Percentiles rank a stretch among this genome's conserved stretches.
phyloP scores from a whole-genome alignment of 2,113 vertebrate species.

The Dicrurus megarhynchus region DNA sequence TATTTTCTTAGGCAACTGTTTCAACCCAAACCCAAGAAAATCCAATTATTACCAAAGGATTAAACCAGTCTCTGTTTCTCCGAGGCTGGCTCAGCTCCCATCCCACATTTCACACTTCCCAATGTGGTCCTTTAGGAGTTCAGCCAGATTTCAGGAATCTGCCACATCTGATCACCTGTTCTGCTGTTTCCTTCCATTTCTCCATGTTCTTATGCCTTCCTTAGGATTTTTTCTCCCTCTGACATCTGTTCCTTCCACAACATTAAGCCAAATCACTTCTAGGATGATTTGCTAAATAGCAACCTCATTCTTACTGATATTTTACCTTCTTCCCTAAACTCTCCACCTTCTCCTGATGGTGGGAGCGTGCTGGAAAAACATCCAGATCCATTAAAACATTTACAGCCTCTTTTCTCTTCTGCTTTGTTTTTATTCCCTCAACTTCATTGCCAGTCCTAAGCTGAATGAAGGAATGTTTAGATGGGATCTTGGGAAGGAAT shows the following conservation, averaged over 20 bases:
- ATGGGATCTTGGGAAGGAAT: not conserved
- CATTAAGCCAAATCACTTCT: not conserved
- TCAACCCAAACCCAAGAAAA: not conserved
- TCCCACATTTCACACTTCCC: not conserved
- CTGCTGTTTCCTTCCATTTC: not conserved
- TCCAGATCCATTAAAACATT: not conserved
- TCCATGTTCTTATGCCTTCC: not conserved
- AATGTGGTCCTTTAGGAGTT: not conserved
- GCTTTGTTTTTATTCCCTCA: not conserved
- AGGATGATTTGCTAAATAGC: not conserved
- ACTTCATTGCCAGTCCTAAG: not conserved
- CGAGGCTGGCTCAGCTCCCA: not conserved
- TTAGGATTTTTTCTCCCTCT: not conserved
- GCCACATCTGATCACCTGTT: conserved; percentile 8
- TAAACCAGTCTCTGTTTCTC: not conserved
- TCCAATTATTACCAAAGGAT: not conserved
- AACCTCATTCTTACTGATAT: not conserved
- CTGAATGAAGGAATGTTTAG: not conserved
- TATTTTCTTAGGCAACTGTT: not conserved
- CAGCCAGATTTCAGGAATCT: not conserved
- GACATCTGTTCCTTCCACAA: not conserved
- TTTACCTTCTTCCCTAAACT: not conserved
- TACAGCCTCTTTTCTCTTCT: not conserved
- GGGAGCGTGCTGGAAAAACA: not conserved
- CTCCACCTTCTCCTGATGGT: not conserved